Evolutionary conservation across 2,888 invertebrate genomes (phyloP), one percentile per base, ranked within the genome.

Genomic region (Cryptus viduatorius): DNA sequence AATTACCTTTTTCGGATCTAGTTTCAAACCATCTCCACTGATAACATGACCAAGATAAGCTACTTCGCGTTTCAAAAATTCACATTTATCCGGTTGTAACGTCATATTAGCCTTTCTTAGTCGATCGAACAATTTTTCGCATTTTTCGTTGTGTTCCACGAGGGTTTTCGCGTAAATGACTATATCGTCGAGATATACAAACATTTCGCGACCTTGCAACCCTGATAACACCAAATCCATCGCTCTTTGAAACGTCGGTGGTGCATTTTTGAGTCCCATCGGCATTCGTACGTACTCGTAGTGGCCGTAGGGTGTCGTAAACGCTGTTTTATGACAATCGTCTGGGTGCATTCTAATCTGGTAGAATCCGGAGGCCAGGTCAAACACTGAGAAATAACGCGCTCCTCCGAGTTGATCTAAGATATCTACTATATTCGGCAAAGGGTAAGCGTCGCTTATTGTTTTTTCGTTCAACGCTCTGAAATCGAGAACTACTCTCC

Each of bases 401-500:
- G 42, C 72, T 24, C 14, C 19, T 50, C 0, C 48, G 31, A 3
- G 24, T 1, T 46, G 68, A 29, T 10, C 37, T 37, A 37, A 37
- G 7, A 37, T 37, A 8, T 37, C 7, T 1, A 37, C 37, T 37
- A 14, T 46, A 29, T 68, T 59, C 19, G 71, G 71, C 3, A 71
- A 53, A 1, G 53, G 71, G 37, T 71, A 71, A 1, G 71, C 53
- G 7, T 71, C 71, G 4, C 71, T 53, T 10, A 71, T 37, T 8
- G 53, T 71, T 37, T 71, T 71, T 2, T 67, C 50, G 3, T 79
- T 73, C 48, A 79, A 37, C 0, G 44, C 56, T 4, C 67, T 56
- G 1, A 67, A 79, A 42, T 79, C 73, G 1, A 67, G 65, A 0
- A 75, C 80, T 69, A 81, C 75, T 8, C 81, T 61, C 81, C 81